Base-by-base conservation (phyloP, 2,888 invertebrate genomes). In the Acanthopleura granulata region DNA sequence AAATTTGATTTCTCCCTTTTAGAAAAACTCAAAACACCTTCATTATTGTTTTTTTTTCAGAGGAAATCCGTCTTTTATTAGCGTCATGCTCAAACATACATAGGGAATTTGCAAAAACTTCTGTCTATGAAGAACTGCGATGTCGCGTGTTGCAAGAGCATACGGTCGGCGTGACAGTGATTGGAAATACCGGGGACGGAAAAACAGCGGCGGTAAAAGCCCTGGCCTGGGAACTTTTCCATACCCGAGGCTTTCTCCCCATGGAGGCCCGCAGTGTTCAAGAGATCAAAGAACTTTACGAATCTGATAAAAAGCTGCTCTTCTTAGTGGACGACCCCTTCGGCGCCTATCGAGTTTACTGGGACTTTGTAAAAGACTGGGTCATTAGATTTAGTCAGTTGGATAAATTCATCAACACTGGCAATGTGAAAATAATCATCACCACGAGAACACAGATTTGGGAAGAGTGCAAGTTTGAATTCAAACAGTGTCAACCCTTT, bases 161-260 rank as follows among this genome's bases (percentile, higher is more conserved):
- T 16, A 27, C 29, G 1, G 14, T 27, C 15, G 66, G 66, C 16
- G 66, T 66, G 6, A 66, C 66, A 66, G 29, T 66, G 15, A 66
- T 66, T 66, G 66, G 66, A 66, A 27, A 66, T 27, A 22, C 27
- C 16, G 66, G 66, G 25, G 66, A 66, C 29, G 66, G 66, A 25
- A 66, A 66, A 27, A 66, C 66, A 27, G 25, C 29, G 4, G 66
- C 66, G 4, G 22, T 25, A 6, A 66, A 66, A 25, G 25, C 16
- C 14, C 3, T 66, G 16, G 66, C 66, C 3, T 66, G 66, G 66
- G 16, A 66, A 27, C 29, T 66, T 6, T 66, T 12, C 25, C 22
- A 27, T 16, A 22, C 15, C 29, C 3, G 22, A 22, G 66, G 29
- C 16, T 66, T 27, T 66, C 15, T 27, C 6, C 66, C 66, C 25